These are phyloP conservation scores for Enteromius viviparus DNA, from an alignment of 2,797 vertebrate species.

Conservation along the genomic window DNA sequence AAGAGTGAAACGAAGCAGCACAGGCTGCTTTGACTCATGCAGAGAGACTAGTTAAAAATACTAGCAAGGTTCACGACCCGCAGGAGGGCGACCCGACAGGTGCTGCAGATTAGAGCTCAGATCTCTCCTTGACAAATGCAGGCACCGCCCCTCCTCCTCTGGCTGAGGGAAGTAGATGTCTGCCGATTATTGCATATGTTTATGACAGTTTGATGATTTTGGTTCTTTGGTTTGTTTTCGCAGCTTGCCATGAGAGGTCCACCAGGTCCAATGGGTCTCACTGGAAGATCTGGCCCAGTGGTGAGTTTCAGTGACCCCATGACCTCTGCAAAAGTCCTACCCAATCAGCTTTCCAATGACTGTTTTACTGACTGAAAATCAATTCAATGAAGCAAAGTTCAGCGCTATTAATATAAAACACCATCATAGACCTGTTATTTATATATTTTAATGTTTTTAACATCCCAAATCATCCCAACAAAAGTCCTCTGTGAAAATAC, in stretches of 20 bases:
- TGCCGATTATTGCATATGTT: neutral
- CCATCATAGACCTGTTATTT: neutral
- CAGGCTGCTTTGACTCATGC: conserved; percentile 46
- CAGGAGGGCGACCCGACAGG: conserved; percentile 70
- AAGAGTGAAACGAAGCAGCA: conserved; percentile 69
- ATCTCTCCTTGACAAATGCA: conserved; percentile 30
- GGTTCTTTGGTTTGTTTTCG: conserved; percentile 33
- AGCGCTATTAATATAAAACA: neutral
- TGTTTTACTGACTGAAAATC: neutral
- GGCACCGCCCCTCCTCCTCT: neutral
- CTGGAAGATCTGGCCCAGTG: conserved; percentile 97
- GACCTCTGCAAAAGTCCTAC: neutral
- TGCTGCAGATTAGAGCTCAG: conserved; percentile 58
- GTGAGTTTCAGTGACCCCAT: conserved; percentile 77
- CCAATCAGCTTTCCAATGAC: neutral
- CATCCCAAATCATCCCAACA: neutral
- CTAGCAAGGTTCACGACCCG: conserved; percentile 57
- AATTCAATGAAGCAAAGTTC: neutral
- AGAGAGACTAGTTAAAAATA: conserved; percentile 73
- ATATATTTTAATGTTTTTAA: neutral
- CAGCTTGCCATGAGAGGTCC: conserved; percentile 97
- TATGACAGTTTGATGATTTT: neutral
- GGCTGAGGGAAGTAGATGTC: neutral
- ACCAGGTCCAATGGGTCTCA: conserved; percentile 96
- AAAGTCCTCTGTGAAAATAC: neutral